phyloP scores from a whole-genome alignment of 2,797 vertebrate genomes.

The Monodelphis domestica region DNA sequence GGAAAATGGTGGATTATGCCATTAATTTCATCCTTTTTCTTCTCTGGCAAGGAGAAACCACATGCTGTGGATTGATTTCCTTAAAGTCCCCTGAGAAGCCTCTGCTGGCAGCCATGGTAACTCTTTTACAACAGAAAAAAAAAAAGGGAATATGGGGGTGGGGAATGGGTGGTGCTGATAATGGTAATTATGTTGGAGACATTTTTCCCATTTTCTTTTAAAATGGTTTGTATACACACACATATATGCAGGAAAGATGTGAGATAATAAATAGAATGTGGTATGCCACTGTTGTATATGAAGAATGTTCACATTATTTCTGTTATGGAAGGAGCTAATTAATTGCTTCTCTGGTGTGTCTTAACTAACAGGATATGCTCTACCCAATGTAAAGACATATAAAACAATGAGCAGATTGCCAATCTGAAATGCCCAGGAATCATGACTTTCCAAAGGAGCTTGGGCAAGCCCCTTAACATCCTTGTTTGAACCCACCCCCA shows the following conservation, averaged over 20 bases:
- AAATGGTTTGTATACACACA: too few relatives aligned
- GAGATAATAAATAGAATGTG: conserved; percentile 13
- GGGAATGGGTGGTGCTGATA: neutral
- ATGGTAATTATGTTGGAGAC: conserved; percentile 46
- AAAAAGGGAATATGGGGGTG: conserved; percentile 38
- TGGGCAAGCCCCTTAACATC: neutral
- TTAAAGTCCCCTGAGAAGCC: conserved; percentile 20
- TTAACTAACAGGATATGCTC: neutral
- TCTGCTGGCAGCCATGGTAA: conserved; percentile 55
- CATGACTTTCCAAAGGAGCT: neutral
- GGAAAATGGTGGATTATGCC: conserved; percentile 5
- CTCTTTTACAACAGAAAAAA: conserved; percentile 54
- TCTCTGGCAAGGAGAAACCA: conserved; percentile 59
- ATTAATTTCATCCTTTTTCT: conserved; percentile 62
- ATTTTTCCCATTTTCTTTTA: conserved; percentile 61
- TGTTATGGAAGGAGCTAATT: neutral
- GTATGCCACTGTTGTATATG: neutral
- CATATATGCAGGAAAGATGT: conserved; percentile 13
- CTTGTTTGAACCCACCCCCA: neutral
- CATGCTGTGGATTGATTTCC: conserved; percentile 52
- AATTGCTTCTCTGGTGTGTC: neutral
- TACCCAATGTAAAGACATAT: conserved; percentile 8
- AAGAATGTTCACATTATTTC: conserved; percentile 38
- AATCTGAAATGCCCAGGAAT: conserved; percentile 12
- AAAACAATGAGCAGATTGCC: conserved; percentile 9